These are phyloP conservation scores for Piliocolobus tephrosceles DNA, from an alignment of 2,113 vertebrate genomes.

Conservation along the genomic window DNA sequence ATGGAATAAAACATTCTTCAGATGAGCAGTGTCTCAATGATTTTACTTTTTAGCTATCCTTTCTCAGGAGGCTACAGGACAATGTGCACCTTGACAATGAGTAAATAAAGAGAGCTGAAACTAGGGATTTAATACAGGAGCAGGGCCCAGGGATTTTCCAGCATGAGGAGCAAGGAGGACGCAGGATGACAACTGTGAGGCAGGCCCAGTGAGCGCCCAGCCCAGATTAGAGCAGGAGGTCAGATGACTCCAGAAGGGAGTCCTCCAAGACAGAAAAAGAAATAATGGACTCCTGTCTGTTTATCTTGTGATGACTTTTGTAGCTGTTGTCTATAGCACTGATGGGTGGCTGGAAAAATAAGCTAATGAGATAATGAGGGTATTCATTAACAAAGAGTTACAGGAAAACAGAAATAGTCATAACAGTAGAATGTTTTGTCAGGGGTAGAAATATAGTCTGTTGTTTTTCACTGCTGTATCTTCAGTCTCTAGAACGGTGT, in stretches of 20 bases:
- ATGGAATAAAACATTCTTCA: not conserved
- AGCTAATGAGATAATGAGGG: conserved; percentile 13
- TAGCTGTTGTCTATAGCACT: not conserved
- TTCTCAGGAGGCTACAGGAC: not conserved
- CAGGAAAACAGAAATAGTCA: not conserved
- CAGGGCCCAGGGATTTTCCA: not conserved
- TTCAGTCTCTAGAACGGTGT: not conserved
- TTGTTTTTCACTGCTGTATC: not conserved
- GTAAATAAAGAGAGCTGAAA: not conserved
- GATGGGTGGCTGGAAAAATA: not conserved
- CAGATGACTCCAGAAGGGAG: not conserved
- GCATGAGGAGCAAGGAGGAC: too few relatives aligned
- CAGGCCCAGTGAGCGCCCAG: not conserved
- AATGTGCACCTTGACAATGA: not conserved
- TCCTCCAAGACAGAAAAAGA: not conserved
- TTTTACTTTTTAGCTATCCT: not conserved
- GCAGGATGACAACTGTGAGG: not conserved
- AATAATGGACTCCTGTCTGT: not conserved
- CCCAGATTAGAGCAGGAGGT: too few relatives aligned
- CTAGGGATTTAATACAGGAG: not conserved
- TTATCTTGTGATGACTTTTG: not conserved
- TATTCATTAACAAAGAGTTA: not conserved
- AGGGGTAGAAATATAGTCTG: not conserved
- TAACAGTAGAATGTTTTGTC: not conserved
- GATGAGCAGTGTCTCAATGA: not conserved